Base-by-base conservation (phyloP, 2,113 vertebrate species). In the Craseonycteris thonglongyai region DNA sequence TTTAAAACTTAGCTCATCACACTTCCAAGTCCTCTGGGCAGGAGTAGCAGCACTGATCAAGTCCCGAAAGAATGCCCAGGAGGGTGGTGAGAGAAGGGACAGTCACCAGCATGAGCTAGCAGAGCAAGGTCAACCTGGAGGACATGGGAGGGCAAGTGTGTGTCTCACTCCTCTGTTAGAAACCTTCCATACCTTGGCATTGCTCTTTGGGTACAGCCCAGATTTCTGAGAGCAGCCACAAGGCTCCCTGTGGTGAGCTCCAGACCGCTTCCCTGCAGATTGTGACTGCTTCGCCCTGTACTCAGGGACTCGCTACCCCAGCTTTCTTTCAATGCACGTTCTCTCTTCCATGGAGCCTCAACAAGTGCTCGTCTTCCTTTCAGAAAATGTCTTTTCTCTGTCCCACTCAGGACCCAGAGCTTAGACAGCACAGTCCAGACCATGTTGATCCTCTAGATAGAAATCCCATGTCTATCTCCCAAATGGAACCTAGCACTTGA, bases 141-240 rank as follows among this genome's bases (percentile, higher is more conserved):
- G 42, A 72, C 2, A 4, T 0, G 0, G 19, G 4, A 38, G 7
- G 5, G 6, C 12, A 3, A 33, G 4, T 13, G 35, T 30, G 15
- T 30, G 68, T 9, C 33, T 21, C 7, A 38, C 16, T 4, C 28
- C 38, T 65, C 47, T 51, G 30, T 86, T 72, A 21, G 30, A 78
- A 81, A 63, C 3, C 7, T 47, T 42, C 59, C 33, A 0, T 26
- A 30, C 3, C 5, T 4, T 93, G 26, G 7, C 33, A 28, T 21
- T 66, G 47, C 21, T 90, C 22, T 84, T 54, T 88, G 24, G 21
- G 63, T 54, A 13, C 9, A 71, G 28, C 19, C 21, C 13, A n/a
- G 9, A 40, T 42, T 85, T 10, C 42, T 58, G 30, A 66, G 3
- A 18, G 6, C 49, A 51, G 8, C 15, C 35, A 75, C 9, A 47